Evolutionary conservation across 2,113 vertebrate species (phyloP).

Genomic region (Trematocara zebra): DNA sequence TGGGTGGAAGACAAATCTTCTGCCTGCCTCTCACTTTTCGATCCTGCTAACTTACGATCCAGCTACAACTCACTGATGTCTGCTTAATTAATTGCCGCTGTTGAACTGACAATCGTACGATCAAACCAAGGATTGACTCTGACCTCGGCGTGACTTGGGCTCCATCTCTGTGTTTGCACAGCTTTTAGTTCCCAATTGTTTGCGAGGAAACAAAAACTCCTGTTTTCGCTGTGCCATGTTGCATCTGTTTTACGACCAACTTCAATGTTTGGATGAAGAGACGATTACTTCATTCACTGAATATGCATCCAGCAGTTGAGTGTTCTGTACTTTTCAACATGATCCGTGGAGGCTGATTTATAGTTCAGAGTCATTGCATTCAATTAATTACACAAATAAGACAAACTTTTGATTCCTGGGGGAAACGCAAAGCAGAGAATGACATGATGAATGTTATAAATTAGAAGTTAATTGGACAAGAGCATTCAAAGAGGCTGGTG

Average conservation of each 20-base stretch:
- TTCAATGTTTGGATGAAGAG: not conserved
- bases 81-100: not conserved
- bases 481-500: not conserved
- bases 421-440: not conserved
- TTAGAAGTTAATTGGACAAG: not conserved
- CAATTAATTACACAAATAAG: not conserved
- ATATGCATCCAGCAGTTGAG: not conserved
- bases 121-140: not conserved
- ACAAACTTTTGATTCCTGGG: not conserved
- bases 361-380: not conserved
- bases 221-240: slow-evolving; percentile 14
- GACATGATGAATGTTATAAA: not conserved
- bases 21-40: not conserved
- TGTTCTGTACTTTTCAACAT: not conserved
- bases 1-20: not conserved
- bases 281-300: not conserved
- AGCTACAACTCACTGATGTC: not conserved
- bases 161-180: not conserved
- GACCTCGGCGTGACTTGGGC: not conserved
- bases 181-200: not conserved
- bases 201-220: not conserved
- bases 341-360: not conserved
- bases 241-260: slow-evolving; percentile 5
- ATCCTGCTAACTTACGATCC: not conserved
- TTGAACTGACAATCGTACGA: not conserved